Conservation (phyloP, 2,113 vertebrate genomes). For the Lophius piscatorius region DNA sequence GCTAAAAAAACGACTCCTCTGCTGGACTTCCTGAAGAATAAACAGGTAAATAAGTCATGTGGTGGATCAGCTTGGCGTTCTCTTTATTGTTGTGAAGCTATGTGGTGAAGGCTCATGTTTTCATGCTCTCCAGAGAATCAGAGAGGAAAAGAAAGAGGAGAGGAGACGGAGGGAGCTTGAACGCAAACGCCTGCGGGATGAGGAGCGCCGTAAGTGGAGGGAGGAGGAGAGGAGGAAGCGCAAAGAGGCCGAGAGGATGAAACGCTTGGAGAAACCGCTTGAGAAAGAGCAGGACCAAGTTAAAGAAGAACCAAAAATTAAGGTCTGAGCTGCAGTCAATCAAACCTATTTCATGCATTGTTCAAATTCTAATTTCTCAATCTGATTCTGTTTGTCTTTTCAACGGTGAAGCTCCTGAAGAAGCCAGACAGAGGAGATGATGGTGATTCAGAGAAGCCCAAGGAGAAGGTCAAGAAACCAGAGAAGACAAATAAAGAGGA, state of each 20-base stretch:
- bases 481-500: slow-evolving; percentile 90
- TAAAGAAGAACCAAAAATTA: slow-evolving; percentile 98
- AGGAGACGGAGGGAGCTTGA: slow-evolving; percentile 93
- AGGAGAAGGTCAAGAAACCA: slow-evolving; percentile 90
- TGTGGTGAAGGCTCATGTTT: too few relatives aligned
- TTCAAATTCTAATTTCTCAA: not conserved
- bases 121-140: slow-evolving; percentile 84
- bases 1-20: slow-evolving; percentile 97
- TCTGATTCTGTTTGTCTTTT: slow-evolving; percentile 24
- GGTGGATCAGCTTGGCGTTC: too few relatives aligned
- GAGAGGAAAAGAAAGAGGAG: slow-evolving; percentile 98
- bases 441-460: slow-evolving; percentile 86
- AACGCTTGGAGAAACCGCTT: slow-evolving; percentile 85
- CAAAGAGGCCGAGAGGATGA: slow-evolving; percentile 94
- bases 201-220: slow-evolving; percentile 97
- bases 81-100: too few relatives aligned
- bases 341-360: not conserved
- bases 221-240: slow-evolving; percentile 95
- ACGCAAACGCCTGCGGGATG: slow-evolving; percentile 93
- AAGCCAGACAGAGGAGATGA: slow-evolving; percentile 93
- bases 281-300: slow-evolving; percentile 90
- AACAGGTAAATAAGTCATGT: slow-evolving; percentile 86
- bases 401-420: slow-evolving; percentile 88
- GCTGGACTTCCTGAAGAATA: slow-evolving; percentile 98
- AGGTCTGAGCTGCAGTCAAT: slow-evolving; percentile 75